Conservation (phyloP, 2,888 invertebrate genomes). For the Micoletzkya japonica region DNA sequence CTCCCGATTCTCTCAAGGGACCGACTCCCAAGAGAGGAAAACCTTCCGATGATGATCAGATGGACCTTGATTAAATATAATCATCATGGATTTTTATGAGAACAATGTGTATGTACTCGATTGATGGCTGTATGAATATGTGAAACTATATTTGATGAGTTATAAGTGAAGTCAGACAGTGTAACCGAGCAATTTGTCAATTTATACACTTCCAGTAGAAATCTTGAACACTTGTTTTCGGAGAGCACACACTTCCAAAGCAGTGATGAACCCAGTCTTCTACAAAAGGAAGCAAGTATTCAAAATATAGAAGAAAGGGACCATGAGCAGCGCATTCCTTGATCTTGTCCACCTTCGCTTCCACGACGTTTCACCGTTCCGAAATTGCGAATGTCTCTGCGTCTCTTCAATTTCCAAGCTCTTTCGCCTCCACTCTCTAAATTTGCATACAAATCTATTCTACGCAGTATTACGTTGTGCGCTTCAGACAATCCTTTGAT, state of each 20-base stretch:
- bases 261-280: slow-evolving; percentile 75
- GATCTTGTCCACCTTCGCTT: slow-evolving; percentile 79
- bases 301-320: slow-evolving; percentile 39
- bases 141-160: neutral
- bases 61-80: slow-evolving; percentile 52
- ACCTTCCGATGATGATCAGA: slow-evolving; percentile 46
- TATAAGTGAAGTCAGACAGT: neutral
- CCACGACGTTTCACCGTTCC: no score
- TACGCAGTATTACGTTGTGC: no score
- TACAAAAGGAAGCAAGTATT: slow-evolving; percentile 39
- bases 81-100: no score
- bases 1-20: slow-evolving; percentile 41
- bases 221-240: slow-evolving; percentile 77
- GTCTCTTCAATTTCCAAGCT: no score
- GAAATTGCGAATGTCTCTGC: no score
- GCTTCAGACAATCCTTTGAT: slow-evolving; percentile 80
- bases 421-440: no score
- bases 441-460: no score
- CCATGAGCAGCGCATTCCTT: slow-evolving; percentile 75
- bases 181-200: slow-evolving; percentile 69
- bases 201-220: slow-evolving; percentile 70
- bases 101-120: no score
- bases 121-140: neutral
- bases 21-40: slow-evolving; percentile 47
- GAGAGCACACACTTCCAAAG: slow-evolving; percentile 76